These are phyloP conservation scores for Rutpela maculata DNA, from an alignment of 2,888 invertebrate species.

Conservation along the genomic window DNA sequence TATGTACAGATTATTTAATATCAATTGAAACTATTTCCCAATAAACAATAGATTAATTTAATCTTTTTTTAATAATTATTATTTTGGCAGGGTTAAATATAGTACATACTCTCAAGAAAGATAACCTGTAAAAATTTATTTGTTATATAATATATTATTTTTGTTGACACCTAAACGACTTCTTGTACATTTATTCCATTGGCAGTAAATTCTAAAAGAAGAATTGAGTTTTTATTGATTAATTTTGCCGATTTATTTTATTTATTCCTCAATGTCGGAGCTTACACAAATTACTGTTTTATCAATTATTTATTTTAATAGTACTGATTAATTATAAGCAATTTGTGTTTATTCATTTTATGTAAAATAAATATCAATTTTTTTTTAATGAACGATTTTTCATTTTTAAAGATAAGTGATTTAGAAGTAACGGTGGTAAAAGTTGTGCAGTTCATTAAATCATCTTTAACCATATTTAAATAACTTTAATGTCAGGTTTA, in stretches of 20 bases:
- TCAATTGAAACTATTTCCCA: constrained; percentile 58
- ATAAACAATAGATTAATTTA: constrained; percentile 51
- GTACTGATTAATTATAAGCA: constrained; percentile 60
- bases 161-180: constrained; percentile 50
- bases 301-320: constrained; percentile 41
- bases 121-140: constrained; percentile 52
- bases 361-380: constrained; percentile 54
- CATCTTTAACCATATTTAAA: neutral
- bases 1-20: constrained; percentile 72
- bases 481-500: no score
- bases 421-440: neutral
- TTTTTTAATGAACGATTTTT: constrained; percentile 48
- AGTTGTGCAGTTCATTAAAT: neutral
- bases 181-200: constrained; percentile 55
- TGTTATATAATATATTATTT: constrained; percentile 54
- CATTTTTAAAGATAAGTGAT: constrained; percentile 31
- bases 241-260: neutral
- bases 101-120: constrained; percentile 33
- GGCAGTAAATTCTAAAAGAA: constrained; percentile 57
- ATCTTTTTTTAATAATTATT: constrained; percentile 49
- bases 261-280: neutral
- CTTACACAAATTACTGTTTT: constrained; percentile 11
- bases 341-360: constrained; percentile 52
- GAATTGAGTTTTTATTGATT: constrained; percentile 49
- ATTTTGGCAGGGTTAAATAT: constrained; percentile 51